Evolutionary conservation across 2,113 vertebrate species (phyloP).

Genomic region (Calyptommatus sinebrachiatus): DNA sequence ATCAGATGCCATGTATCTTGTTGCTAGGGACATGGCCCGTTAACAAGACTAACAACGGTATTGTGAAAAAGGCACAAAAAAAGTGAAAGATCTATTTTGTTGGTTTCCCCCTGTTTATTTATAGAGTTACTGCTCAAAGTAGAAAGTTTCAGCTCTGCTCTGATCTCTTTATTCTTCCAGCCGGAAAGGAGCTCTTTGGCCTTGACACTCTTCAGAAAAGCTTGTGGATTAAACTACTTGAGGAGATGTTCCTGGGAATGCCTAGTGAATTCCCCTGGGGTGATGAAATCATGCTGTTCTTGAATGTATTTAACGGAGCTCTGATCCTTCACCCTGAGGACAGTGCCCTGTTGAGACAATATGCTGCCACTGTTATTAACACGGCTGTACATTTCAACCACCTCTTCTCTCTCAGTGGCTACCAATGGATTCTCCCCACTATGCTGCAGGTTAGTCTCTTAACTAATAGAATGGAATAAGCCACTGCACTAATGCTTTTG

Average conservation of each 20-base stretch:
- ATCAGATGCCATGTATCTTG: too few relatives aligned
- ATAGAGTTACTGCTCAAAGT: not conserved
- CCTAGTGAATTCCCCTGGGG: conserved; percentile 98
- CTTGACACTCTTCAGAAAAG: conserved; percentile 97
- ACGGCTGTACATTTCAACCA: conserved; percentile 98
- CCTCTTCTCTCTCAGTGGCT: conserved; percentile 96
- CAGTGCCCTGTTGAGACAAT: conserved; percentile 93
- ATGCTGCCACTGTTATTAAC: conserved; percentile 94
- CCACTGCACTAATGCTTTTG: not conserved
- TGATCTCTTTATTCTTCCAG: conserved; percentile 26
- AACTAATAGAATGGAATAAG: not conserved
- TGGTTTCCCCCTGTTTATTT: not conserved
- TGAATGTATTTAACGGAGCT: conserved; percentile 95
- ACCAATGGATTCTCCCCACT: conserved; percentile 98
- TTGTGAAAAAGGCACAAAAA: too few relatives aligned
- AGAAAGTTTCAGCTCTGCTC: not conserved
- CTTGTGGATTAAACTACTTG: conserved; percentile 97
- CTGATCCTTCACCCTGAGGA: conserved; percentile 95
- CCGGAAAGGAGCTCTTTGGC: conserved; percentile 95
- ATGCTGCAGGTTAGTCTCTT: conserved; percentile 86
- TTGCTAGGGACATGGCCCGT: too few relatives aligned
- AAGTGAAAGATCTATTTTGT: too few relatives aligned
- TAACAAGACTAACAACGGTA: too few relatives aligned
- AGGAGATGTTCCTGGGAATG: conserved; percentile 99
- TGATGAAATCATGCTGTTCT: conserved; percentile 98